Conservation (phyloP, 2,888 invertebrate genomes). For the Zaprionus lineosus region DNA sequence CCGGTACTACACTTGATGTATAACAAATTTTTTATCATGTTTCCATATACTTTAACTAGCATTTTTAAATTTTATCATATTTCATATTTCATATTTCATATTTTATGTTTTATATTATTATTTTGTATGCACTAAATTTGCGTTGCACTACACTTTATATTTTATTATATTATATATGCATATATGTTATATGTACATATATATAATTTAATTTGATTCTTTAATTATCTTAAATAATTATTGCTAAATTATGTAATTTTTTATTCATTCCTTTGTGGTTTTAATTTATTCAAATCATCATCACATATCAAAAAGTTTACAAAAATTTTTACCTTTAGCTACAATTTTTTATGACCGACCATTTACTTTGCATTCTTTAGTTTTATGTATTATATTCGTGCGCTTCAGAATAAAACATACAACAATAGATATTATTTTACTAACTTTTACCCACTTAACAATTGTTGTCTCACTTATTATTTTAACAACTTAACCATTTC, state of each 20-base stretch:
- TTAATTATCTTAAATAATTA: conserved; percentile 66
- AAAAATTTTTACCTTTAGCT: conserved; percentile 71
- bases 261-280: conserved; percentile 52
- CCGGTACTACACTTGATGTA: conserved; percentile 64
- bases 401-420: conserved; percentile 72
- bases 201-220: conserved; percentile 4
- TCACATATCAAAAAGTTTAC: conserved; percentile 80
- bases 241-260: conserved; percentile 49
- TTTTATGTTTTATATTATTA: conserved; percentile 8
- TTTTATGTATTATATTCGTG: conserved; percentile 49
- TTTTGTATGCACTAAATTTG: conserved; percentile 55
- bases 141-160: conserved; percentile 54
- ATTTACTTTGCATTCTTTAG: conserved; percentile 25
- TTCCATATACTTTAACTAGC: conserved; percentile 42
- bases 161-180: conserved; percentile 22
- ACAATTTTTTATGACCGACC: conserved; percentile 48
- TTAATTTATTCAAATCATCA: conserved; percentile 79
- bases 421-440: conserved; percentile 60
- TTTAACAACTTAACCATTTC: conserved; percentile 49
- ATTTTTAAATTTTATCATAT: conserved; percentile 20
- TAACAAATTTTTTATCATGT: conserved; percentile 53
- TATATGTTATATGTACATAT: conserved; percentile 9
- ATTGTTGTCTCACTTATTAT: conserved; percentile 26
- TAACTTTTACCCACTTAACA: conserved; percentile 52
- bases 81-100: conserved; percentile 7